Base-by-base conservation (phyloP, 2,113 vertebrate genomes). In the Corythornis madagascariensis region DNA sequence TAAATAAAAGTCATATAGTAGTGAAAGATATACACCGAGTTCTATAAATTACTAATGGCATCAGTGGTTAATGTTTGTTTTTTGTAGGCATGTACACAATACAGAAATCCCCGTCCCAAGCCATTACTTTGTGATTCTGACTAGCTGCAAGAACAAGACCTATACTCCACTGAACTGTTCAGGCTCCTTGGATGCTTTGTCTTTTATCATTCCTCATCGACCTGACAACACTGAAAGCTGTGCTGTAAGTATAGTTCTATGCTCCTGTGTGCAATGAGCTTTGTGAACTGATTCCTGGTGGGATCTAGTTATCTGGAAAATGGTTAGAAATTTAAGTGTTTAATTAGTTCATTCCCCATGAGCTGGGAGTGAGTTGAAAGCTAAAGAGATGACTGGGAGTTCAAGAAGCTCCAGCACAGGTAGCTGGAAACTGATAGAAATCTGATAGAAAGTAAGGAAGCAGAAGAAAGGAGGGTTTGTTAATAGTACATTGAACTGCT, bases 81-180 rank as follows among this genome's bases (percentile, higher is more conserved):
- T 94, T 95, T 94, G 31, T 72, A 99, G 99, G 74, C 86, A 98
- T 3, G 64, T 97, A 53, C 55, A 11, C 11, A 74, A 87, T 40
- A 96, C 94, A 35, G 29, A 94, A 13, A 96, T 98, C 64, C 97
- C 97, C 14, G 86, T 98, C 53, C 99, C 99, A 18, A 99, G 99
- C 2, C 99, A 99, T 93, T 99, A 98, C 97, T 99, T 97, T n/a
- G 50, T 99, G 94, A 94, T 99, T 83, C 95, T 99, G 95, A 99
- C 98, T 11, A 99, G 98, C 73, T 99, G 99, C 92, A 95, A 94
- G 85, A 85, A 99, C 92, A 77, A 31, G 2, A 87, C 70, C 47
- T 70, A 96, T 28, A 94, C 95, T 21, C 98, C 98, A 1, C 18
- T 90, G 5, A 76, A 88, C 63, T 99, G 99, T 60, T 13, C 70